Base-by-base conservation (phyloP, 2,888 invertebrate genomes). In the Caenorhabditis sp. region DNA sequence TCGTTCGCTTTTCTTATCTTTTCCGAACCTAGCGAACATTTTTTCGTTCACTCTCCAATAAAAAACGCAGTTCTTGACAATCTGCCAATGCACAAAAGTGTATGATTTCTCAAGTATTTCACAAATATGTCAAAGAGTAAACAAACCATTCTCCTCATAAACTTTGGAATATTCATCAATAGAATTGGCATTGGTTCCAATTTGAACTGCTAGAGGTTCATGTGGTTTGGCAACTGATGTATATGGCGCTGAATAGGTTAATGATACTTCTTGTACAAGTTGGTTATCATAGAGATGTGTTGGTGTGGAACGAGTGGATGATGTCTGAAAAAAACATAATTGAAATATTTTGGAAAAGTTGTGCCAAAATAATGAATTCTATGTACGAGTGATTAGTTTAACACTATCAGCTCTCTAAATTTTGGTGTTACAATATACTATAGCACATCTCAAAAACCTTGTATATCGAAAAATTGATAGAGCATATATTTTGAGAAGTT, bases 191-290 rank as follows among this genome's bases (percentile, higher is more conserved):
- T 61, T 59, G 17, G 60, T n/a, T 3, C 56, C 56, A 25, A 70
- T 58, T 36, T 57, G 54, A 4, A 70, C 65, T 12, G 64, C 52
- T 14, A 70, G 52, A 12, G 70, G 70, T n/a, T 43, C 65, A 36
- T 65, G 57, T 8, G 49, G 57, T 20, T 56, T 31, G 2, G 60
- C 56, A 52, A 67, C 56, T 25, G 69, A 58, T 2, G 65, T 66
- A 17, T 66, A 66, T 5, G 78, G 78, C 27, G 76, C 65, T 5
- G 78, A 78, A 57, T 78, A 78, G 12, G 70, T 61, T 12, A 78
- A 38, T n/a, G 78, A 67, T 14, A 77, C 67, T 69, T 77, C 77
- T 66, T 77, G 77, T 50, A 77, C 64, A 1, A 77, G 27, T 7
- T 71, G 71, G 23, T 71, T 65, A 36, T 62, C 57, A 54, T 64